Base-by-base conservation (phyloP, 2,888 invertebrate genomes). In the Ichneumoninae sp. region DNA sequence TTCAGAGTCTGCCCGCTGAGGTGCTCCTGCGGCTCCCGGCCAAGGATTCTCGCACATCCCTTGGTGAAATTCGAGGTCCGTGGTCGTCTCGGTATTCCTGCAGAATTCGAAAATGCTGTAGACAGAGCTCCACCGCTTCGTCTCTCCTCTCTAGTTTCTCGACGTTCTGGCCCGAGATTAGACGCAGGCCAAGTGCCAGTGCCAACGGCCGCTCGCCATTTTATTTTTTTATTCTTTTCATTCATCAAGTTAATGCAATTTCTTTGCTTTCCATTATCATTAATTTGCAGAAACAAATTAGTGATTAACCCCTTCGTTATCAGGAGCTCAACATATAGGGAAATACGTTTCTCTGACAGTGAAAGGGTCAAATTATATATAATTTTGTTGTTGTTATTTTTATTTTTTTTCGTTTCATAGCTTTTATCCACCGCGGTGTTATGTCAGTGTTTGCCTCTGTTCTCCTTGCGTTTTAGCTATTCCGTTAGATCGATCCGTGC, bases 31-130 rank as follows among this genome's bases (percentile, higher is more conserved):
- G 52, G 52, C 60, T 66, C 65, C 75, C 70, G 79, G 74, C 62
- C 75, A 60, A 54, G 84, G 79, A 82, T 84, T 81, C 78, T 60
- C 78, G 60, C 57, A 50, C 72, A 77, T 76, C 72, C 78, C 71
- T 65, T 52, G 66, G 74, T 47, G 77, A 78, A 86, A 81, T 87
- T 86, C 82, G 84, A 84, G 82, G 80, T 87, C 80, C 84, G 85
- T 69, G 86, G 85, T 87, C 76, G 86, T 86, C 86, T 87, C 83
- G 86, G 85, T 79, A 86, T 86, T 85, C 82, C 71, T 75, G 44
- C 70, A 79, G 81, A 84, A 86, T 78, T 62, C 80, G 83, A 75
- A 80, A 83, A 79, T 83, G 79, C 60, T 26, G 4, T 26, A 40
- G 40, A 40, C 8, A 40, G 40, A 40, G 76, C 36, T 60, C 80